Conservation (phyloP, 2,888 invertebrate species). For the Steinernema hermaphroditum region DNA sequence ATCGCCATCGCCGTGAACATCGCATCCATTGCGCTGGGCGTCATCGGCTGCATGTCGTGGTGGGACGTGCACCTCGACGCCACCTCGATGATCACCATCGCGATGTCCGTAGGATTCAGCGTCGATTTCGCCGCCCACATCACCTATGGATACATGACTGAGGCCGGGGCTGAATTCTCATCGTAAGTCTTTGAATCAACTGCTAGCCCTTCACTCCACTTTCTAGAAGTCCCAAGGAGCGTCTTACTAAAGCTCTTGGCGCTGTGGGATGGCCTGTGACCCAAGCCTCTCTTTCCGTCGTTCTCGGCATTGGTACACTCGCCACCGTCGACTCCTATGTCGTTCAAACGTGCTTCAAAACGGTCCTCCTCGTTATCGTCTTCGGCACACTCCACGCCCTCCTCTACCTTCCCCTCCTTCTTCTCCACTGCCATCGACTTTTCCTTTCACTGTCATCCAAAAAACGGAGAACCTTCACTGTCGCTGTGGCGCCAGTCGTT, state of each 20-base stretch:
- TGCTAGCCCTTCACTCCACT: no score
- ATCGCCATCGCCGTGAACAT: slow-evolving; percentile 51
- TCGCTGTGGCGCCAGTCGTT: not conserved
- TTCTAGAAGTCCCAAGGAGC: slow-evolving; percentile 34
- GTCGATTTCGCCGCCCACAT: slow-evolving; percentile 63
- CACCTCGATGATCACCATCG: slow-evolving; percentile 64
- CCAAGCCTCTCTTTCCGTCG: slow-evolving; percentile 54
- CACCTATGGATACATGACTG: slow-evolving; percentile 58
- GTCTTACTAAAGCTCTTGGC: slow-evolving; percentile 43
- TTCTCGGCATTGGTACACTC: slow-evolving; percentile 54
- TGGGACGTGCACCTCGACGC: slow-evolving; percentile 56
- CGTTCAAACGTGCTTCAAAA: slow-evolving; percentile 61
- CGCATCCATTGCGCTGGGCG: slow-evolving; percentile 59
- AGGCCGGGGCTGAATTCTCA: slow-evolving; percentile 33
- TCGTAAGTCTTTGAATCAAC: slow-evolving; percentile 7
- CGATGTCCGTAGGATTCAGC: slow-evolving; percentile 62
- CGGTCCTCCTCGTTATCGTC: slow-evolving; percentile 54
- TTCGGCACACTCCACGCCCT: slow-evolving; percentile 58
- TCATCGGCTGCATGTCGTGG: slow-evolving; percentile 55
- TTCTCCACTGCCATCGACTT: slow-evolving; percentile 37
- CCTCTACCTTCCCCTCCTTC: slow-evolving; percentile 53
- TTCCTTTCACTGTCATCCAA: not conserved
- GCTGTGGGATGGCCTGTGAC: slow-evolving; percentile 60
- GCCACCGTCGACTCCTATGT: slow-evolving; percentile 57
- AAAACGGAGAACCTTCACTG: not conserved